These are phyloP conservation scores for Netelia melanura DNA, from an alignment of 2,888 invertebrate genomes.

Conservation along the genomic window DNA sequence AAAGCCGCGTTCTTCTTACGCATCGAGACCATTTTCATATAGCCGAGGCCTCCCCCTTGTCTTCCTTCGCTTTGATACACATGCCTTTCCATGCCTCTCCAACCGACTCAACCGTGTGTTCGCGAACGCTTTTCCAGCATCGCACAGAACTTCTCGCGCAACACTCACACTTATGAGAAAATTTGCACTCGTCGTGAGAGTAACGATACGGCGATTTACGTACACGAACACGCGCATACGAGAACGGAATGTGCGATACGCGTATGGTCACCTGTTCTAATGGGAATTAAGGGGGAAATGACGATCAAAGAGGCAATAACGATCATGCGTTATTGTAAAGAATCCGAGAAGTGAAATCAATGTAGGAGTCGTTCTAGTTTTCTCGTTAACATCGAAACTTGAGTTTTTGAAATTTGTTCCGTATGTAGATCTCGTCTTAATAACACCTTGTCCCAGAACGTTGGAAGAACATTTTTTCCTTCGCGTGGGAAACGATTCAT, in stretches of 20 bases:
- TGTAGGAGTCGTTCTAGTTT: conserved; percentile 41
- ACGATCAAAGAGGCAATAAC: conserved; percentile 41
- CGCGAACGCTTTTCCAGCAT: conserved; percentile 33
- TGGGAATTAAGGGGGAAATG: conserved; percentile 17
- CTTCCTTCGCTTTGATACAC: conserved; percentile 38
- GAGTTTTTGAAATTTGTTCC: not conserved
- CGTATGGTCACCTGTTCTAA: not conserved
- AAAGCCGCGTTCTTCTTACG: conserved; percentile 60
- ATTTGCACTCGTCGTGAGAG: not conserved
- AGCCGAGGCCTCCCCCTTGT: conserved; percentile 26
- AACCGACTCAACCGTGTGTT: not conserved
- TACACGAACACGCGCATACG: not conserved
- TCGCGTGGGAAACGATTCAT: not conserved
- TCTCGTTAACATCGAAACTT: conserved; percentile 19
- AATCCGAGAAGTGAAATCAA: conserved; percentile 58
- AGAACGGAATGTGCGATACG: not conserved
- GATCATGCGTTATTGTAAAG: conserved; percentile 20
- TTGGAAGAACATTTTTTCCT: not conserved
- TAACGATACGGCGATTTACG: not conserved
- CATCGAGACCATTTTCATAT: conserved; percentile 67
- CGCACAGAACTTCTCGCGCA: conserved; percentile 16
- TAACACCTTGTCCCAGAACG: not conserved
- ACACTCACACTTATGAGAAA: not conserved
- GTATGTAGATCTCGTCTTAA: not conserved
- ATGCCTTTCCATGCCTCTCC: conserved; percentile 1